phyloP scores from a whole-genome alignment of 2,888 invertebrate species.

The Agriopis marginaria region DNA sequence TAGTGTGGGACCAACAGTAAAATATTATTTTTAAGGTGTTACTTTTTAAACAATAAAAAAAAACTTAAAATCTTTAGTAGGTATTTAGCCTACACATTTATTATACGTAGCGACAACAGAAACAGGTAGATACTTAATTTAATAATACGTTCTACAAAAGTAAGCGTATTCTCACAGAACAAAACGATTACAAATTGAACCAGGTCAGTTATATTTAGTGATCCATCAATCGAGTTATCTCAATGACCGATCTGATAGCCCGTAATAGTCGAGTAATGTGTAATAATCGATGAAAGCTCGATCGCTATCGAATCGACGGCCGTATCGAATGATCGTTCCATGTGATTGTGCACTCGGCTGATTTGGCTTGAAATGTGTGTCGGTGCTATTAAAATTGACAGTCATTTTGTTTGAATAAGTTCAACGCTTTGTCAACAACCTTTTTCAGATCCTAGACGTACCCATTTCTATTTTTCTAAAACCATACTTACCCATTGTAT shows the following conservation, averaged over 20 bases:
- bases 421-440: not conserved
- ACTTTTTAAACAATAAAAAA: too few relatives aligned
- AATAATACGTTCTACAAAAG: not conserved
- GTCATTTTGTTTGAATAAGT: not conserved
- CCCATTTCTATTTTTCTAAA: too few relatives aligned
- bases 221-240: slow-evolving; percentile 38
- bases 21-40: too few relatives aligned
- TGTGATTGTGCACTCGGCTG: slow-evolving; percentile 29
- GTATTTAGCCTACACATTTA: too few relatives aligned
- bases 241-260: slow-evolving; percentile 27
- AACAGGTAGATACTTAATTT: not conserved
- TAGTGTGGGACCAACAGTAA: too few relatives aligned
- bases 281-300: slow-evolving; percentile 37
- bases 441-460: not conserved
- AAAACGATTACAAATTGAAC: slow-evolving; percentile 19
- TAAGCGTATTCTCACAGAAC: slow-evolving; percentile 13
- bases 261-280: slow-evolving; percentile 36
- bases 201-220: slow-evolving; percentile 24
- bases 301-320: slow-evolving; percentile 38
- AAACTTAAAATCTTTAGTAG: too few relatives aligned
- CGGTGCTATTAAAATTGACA: slow-evolving; percentile 6
- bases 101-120: too few relatives aligned
- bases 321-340: slow-evolving; percentile 27
- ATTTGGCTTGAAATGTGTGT: slow-evolving; percentile 21
- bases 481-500: too few relatives aligned